Base-by-base conservation (phyloP, 2,113 vertebrate species). In the Gymnogyps californianus region DNA sequence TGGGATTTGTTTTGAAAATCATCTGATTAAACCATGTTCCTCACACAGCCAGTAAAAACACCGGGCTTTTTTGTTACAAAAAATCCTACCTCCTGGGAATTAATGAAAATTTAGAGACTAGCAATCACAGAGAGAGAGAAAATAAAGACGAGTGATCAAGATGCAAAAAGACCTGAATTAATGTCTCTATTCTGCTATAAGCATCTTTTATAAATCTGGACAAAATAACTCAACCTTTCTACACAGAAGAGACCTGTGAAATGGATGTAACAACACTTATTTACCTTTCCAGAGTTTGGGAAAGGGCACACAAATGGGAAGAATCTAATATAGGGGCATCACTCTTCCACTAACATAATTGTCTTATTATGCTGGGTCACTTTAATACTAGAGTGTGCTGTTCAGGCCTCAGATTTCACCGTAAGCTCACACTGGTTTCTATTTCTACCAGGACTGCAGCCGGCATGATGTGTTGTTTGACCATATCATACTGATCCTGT, bases 1-100 rank as follows among this genome's bases (percentile, higher is more conserved):
- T 54, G 54, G 54, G 67, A 77, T 91, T 96, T 90, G 21, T 91
- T 92, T 94, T 88, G 13, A 89, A 85, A 94, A 74, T 69, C 14
- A 55, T 66, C 42, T 92, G 58, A 72, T 89, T 88, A 91, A 95
- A 36, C 31, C 3, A 4, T 19, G 7, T 57, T 82, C 31, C 24
- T 95, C 44, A 65, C 0, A 0, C 16, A 87, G 29, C 8, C 40
- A 29, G 31, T 80, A 95, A 85, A 87, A 69, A 17, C 16, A 89
- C 6, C 2, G 8, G 18, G 16, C 1, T 64, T 42, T 72, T 12
- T 51, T 13, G 32, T 64, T 6, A 51, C 4, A 70, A 78, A 72
- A 83, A 42, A 13, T 25, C 9, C 66, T 66, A 70, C 38, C 25
- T 69, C 58, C 38, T 74, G 58, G 29, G 61, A 83, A 94, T 69